These are phyloP conservation scores for Conopomorpha cramerella DNA, from an alignment of 1,140 invertebrate genomes.

Conservation along the genomic window DNA sequence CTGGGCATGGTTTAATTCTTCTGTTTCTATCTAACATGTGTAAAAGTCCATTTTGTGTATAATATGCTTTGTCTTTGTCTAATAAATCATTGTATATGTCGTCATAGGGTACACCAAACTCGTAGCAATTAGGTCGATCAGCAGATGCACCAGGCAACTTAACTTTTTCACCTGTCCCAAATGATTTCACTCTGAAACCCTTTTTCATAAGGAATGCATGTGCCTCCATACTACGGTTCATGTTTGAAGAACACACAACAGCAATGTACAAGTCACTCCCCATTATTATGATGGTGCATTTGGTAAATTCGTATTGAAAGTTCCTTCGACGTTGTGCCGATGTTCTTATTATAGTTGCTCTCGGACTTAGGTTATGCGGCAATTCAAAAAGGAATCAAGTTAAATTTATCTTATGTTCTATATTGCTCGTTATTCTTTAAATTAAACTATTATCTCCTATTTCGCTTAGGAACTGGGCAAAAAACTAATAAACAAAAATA, in stretches of 20 bases:
- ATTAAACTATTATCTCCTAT: no score
- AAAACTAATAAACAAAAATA: no score
- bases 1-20: conserved; percentile 92
- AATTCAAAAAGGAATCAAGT: no score
- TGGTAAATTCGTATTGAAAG: no score
- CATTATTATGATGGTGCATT: no score
- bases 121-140: conserved; percentile 97
- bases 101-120: conserved; percentile 96
- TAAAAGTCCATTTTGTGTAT: conserved; percentile 97
- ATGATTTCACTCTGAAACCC: conserved; percentile 94
- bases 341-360: no score
- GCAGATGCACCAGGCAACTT: conserved; percentile 94
- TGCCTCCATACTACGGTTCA: conserved; percentile 99
- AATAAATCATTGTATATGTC: conserved; percentile 96
- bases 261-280: conserved; percentile 79
- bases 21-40: conserved; percentile 98
- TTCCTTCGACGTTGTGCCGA: no score
- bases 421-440: no score
- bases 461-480: no score
- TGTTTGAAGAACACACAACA: conserved; percentile 98
- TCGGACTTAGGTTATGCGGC: no score
- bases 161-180: conserved; percentile 96
- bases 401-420: no score
- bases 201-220: conserved; percentile 97
- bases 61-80: conserved; percentile 86